Conservation (phyloP, 2,797 vertebrate species). For the Molossus molossus region DNA sequence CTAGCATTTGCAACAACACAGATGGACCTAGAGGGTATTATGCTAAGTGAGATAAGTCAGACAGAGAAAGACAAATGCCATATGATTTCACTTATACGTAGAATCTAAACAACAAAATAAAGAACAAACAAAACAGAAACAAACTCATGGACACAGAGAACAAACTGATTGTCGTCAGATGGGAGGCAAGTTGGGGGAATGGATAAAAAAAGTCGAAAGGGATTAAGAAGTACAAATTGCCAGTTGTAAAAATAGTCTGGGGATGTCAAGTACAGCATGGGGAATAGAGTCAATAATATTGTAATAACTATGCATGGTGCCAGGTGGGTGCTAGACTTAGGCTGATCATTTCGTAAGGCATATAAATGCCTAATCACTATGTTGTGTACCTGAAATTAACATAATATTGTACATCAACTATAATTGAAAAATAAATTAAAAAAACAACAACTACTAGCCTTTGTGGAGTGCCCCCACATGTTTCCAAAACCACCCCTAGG, state of each 20-base stretch:
- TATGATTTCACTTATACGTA: neutral
- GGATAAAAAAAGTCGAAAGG: neutral
- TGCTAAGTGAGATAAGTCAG: neutral
- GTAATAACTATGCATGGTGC: neutral
- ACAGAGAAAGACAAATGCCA: neutral
- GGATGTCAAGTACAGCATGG: neutral
- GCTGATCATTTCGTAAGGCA: neutral
- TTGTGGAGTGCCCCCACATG: accelerated
- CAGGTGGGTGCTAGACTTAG: neutral
- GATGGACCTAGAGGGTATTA: neutral
- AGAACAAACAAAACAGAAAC: neutral
- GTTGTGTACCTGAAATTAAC: neutral
- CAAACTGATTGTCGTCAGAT: neutral
- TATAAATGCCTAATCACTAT: neutral
- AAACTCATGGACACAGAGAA: neutral
- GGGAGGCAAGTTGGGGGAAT: neutral
- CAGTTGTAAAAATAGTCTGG: neutral
- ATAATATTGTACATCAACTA: neutral
- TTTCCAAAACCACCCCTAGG: neutral
- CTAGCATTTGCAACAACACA: neutral
- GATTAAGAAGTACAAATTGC: neutral
- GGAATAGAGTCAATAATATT: neutral
- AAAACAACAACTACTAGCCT: neutral
- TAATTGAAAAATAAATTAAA: neutral
- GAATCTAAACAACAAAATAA: neutral